Evolutionary conservation across 2,888 invertebrate genomes (phyloP).

Genomic region (Apamea anceps): DNA sequence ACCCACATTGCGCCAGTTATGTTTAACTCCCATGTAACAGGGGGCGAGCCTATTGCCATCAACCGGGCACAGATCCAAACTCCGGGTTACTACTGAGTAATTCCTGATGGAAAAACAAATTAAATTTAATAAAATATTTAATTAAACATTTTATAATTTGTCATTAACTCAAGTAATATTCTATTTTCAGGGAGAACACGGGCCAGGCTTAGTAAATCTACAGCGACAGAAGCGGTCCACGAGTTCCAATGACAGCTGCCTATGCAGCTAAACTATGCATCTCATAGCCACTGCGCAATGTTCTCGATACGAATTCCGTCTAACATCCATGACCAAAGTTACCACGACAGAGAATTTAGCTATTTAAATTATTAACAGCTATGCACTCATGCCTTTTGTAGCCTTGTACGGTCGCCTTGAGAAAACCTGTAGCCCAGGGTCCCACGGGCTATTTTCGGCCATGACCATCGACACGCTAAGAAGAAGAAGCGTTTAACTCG

Average conservation of each 20-base stretch:
- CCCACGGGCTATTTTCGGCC: no score
- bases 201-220: constrained; percentile 78
- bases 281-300: constrained; percentile 27
- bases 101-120: no score
- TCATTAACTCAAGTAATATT: background rate
- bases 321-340: constrained; percentile 41
- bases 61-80: no score
- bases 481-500: no score
- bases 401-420: background rate
- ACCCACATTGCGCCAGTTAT: no score
- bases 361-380: background rate
- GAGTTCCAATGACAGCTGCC: constrained; percentile 74
- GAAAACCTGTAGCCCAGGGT: no score
- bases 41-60: no score
- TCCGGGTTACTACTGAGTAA: no score
- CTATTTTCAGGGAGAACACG: constrained; percentile 79
- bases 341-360: background rate
- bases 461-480: no score
- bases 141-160: background rate
- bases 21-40: no score
- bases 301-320: constrained; percentile 51
- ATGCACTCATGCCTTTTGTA: background rate
- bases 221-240: constrained; percentile 75
- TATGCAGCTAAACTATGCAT: constrained; percentile 76
- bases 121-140: no score